phyloP scores from a whole-genome alignment of 2,113 vertebrate species.

The sheep (Ovis aries) region DNA sequence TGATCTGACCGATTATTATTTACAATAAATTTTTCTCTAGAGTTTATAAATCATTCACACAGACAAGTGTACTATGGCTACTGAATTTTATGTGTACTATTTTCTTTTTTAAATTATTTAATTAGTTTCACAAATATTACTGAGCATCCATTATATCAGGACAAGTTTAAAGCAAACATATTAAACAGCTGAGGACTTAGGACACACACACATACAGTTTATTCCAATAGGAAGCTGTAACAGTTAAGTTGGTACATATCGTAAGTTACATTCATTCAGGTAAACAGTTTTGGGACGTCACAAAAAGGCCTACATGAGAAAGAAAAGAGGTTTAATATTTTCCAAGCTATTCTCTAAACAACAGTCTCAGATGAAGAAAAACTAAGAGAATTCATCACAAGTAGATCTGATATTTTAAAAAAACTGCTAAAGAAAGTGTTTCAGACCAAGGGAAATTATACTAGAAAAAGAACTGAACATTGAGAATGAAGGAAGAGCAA shows the following conservation, averaged over 20 bases:
- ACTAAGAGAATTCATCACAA: background rate
- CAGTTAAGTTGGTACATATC: background rate
- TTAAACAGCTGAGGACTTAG: background rate
- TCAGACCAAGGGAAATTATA: background rate
- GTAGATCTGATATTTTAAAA: background rate
- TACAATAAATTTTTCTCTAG: background rate
- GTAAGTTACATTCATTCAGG: background rate
- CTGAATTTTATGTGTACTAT: background rate
- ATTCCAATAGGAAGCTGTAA: background rate
- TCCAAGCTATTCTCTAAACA: background rate
- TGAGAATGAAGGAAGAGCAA: background rate
- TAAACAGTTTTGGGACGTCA: background rate
- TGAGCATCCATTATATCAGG: background rate
- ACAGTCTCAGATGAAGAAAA: background rate
- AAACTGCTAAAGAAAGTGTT: background rate
- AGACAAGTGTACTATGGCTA: background rate
- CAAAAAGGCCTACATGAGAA: background rate
- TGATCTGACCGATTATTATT: background rate
- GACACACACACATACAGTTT: background rate
- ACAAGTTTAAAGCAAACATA: background rate
- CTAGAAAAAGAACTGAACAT: background rate
- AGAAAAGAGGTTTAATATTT: background rate
- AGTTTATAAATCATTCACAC: background rate
- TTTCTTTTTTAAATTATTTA: background rate
- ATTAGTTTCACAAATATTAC: conserved; percentile 10